Evolutionary conservation across 2,113 vertebrate genomes (phyloP), one percentile per base, ranked within the genome.

Genomic region (Illadopsis cleaveri): DNA sequence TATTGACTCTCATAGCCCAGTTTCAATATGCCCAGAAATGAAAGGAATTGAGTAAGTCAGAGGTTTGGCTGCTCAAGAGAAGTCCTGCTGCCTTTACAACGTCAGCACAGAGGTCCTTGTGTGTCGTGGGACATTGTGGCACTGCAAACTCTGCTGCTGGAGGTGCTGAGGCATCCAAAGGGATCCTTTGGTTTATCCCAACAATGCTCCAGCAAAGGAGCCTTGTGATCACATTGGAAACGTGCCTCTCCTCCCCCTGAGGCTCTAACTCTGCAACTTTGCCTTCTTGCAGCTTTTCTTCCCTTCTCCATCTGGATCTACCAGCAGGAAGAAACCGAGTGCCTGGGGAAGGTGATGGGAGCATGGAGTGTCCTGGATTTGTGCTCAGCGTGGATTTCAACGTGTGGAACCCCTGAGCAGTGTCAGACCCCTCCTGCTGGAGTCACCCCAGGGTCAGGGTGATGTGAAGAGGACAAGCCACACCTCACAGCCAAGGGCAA

Each of bases 51-150:
- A 92, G 86, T 93, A 92, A 94, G 40, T 64, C 25, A 11, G 90
- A 90, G 71, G 71, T 90, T 75, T 94, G 90, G 90, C 88, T 90
- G 81, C 87, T 89, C 54, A 45, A 47, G 60, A 65, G 22, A 80
- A 71, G 68, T 15, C 45, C 86, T 60, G 56, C 82, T 92, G 83
- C 76, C 44, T 78, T 92, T 18, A 78, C 72, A 90, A 78, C 56
- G 56, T 35, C 60, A 20, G 30, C 6, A 90, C 45, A 93, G 86
- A 93, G 72, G 54, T 77, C 50, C 76, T 20, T 80, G 79, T 95
- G 79, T 82, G 78, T 12, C 18, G 31, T 69, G 69, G 58, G 47
- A 85, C 58, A 51, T 65, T 18, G 70, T 84, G 78, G 87, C 51
- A 44, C 68, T 40, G 77, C 76, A 60, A 8, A 28, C 45, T 38